Percentiles rank a stretch among this genome's conserved stretches.
Conservation (phyloP, 2,888 invertebrate genomes). For the Noctuana brunneofusca region DNA sequence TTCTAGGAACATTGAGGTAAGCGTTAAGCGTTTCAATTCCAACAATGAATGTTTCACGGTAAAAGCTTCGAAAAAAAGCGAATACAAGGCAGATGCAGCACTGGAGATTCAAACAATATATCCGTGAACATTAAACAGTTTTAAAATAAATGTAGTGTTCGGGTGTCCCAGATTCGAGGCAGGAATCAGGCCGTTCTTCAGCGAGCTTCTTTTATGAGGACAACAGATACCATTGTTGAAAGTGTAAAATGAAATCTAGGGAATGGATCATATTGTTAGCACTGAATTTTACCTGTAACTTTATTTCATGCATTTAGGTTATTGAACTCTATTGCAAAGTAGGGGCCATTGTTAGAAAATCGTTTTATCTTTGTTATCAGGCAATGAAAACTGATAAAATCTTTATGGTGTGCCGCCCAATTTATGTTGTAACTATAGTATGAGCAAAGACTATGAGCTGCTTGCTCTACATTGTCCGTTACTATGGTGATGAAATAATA, state of each 20-base stretch:
- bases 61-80: constrained; percentile 2
- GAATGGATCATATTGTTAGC: not conserved
- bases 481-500: too few relatives aligned
- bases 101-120: constrained; percentile 9
- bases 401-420: too few relatives aligned
- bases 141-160: constrained; percentile 45
- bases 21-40: not conserved
- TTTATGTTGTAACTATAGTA: too few relatives aligned
- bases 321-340: too few relatives aligned
- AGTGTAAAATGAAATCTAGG: not conserved
- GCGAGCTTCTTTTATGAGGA: constrained; percentile 46
- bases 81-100: not conserved
- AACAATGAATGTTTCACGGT: not conserved
- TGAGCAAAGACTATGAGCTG: too few relatives aligned
- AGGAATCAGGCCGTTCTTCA: constrained; percentile 46
- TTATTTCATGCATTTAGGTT: too few relatives aligned
- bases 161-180: constrained; percentile 43
- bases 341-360: too few relatives aligned
- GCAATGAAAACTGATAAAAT: too few relatives aligned
- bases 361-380: too few relatives aligned
- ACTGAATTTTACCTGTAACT: not conserved
- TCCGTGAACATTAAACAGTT: constrained; percentile 34
- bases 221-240: constrained; percentile 24
- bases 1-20: not conserved
- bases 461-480: too few relatives aligned